Evolutionary conservation across 2,888 invertebrate genomes (phyloP).

Genomic region (Apotomis betuletana): DNA sequence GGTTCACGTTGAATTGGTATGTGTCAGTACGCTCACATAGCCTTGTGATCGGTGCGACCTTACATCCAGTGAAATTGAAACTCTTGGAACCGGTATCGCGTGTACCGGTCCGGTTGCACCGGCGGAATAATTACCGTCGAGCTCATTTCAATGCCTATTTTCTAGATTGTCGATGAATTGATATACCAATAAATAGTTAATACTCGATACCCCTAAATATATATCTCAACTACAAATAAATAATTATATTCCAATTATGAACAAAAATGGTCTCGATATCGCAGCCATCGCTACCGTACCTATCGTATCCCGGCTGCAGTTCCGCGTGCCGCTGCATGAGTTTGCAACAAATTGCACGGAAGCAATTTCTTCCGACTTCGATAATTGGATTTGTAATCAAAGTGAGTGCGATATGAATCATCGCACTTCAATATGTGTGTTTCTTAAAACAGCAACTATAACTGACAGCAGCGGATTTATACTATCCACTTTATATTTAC

Average conservation of each 20-base stretch:
- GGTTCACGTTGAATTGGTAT: constrained; percentile 44
- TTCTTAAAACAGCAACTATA: background rate
- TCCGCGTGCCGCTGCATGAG: constrained; percentile 55
- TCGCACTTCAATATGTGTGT: constrained; percentile 49
- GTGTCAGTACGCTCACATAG: constrained; percentile 66
- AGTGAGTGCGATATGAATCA: constrained; percentile 60
- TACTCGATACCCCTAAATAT: background rate
- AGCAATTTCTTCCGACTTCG: constrained; percentile 63
- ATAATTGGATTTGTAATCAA: constrained; percentile 60
- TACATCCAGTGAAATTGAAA: constrained; percentile 77
- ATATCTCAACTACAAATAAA: background rate
- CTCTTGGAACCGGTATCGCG: constrained; percentile 61
- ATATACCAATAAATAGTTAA: background rate
- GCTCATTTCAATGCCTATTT: constrained; percentile 52
- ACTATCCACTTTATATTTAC: background rate
- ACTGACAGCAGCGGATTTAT: too few species aligned
- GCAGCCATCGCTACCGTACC: constrained; percentile 43
- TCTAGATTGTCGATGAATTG: constrained; percentile 14
- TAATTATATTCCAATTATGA: background rate
- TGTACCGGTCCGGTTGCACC: constrained; percentile 57
- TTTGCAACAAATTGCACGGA: constrained; percentile 66
- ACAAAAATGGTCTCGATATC: constrained; percentile 14
- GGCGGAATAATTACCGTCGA: constrained; percentile 57
- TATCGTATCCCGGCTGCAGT: constrained; percentile 51
- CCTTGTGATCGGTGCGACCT: constrained; percentile 75